Percentiles rank a stretch among this genome's conserved stretches.
These are phyloP conservation scores for Synaphobranchus kaupii DNA, from an alignment of 2,797 vertebrate species.

Conservation along the genomic window DNA sequence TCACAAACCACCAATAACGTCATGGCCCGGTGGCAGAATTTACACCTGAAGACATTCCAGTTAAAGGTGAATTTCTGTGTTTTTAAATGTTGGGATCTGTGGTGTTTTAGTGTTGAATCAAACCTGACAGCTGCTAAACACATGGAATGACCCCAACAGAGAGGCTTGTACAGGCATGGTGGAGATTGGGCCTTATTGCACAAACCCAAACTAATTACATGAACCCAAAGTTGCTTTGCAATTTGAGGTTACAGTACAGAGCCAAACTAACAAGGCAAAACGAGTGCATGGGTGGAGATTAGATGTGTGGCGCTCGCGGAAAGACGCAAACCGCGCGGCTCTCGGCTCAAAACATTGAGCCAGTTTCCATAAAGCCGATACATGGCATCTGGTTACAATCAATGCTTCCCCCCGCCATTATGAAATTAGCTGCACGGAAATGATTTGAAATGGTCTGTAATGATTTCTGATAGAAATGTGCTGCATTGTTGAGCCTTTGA, in stretches of 20 bases:
- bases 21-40: neutral
- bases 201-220: neutral
- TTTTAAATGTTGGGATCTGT: neutral
- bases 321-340: constrained; percentile 6
- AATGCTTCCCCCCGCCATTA: constrained; percentile 66
- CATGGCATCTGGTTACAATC: constrained; percentile 70
- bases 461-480: constrained; percentile 70
- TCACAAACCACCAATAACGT: neutral
- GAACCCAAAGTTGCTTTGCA: neutral
- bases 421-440: constrained; percentile 65
- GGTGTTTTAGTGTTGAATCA: neutral
- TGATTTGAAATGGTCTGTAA: constrained; percentile 69
- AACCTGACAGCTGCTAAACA: neutral
- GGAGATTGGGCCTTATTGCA: neutral
- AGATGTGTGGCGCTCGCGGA: neutral
- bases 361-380: constrained; percentile 62
- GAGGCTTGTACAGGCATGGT: neutral
- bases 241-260: neutral
- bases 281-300: neutral
- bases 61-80: neutral
- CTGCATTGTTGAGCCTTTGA: constrained; percentile 62
- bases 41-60: neutral
- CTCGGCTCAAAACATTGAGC: constrained; percentile 43
- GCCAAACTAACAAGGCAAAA: neutral
- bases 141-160: neutral